phyloP scores from a whole-genome alignment of 2,113 vertebrate species.

The Notechis scutatus region DNA sequence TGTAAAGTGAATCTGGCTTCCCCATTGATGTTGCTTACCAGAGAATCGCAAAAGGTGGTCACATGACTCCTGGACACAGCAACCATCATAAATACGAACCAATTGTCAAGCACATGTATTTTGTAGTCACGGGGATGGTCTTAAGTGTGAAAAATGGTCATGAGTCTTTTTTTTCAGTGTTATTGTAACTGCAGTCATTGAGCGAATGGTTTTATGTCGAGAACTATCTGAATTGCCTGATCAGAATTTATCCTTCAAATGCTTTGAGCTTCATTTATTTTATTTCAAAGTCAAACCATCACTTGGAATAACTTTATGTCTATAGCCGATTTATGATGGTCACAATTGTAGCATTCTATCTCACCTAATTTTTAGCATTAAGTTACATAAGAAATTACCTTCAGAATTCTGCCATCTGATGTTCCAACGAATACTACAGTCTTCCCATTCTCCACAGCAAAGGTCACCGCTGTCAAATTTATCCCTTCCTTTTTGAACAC shows the following conservation, averaged over 20 bases:
- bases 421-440: conserved; percentile 88
- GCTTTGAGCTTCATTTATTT: background rate
- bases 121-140: background rate
- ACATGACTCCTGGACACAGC: background rate
- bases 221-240: no score
- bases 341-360: background rate
- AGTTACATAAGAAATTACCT: conserved; percentile 60
- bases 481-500: conserved; percentile 67
- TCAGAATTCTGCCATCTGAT: conserved; percentile 77
- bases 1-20: background rate
- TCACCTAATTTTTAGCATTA: background rate
- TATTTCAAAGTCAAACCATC: background rate
- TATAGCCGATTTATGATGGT: background rate
- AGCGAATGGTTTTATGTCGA: no score
- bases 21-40: background rate
- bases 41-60: background rate
- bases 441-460: conserved; percentile 79
- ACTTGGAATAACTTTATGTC: background rate
- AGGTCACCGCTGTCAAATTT: conserved; percentile 81
- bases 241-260: background rate
- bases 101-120: background rate
- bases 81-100: background rate
- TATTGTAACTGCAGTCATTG: no score
- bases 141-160: no score
- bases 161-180: no score